These are phyloP conservation scores for Caretta caretta DNA, from an alignment of 2,113 vertebrate genomes.

Conservation along the genomic window DNA sequence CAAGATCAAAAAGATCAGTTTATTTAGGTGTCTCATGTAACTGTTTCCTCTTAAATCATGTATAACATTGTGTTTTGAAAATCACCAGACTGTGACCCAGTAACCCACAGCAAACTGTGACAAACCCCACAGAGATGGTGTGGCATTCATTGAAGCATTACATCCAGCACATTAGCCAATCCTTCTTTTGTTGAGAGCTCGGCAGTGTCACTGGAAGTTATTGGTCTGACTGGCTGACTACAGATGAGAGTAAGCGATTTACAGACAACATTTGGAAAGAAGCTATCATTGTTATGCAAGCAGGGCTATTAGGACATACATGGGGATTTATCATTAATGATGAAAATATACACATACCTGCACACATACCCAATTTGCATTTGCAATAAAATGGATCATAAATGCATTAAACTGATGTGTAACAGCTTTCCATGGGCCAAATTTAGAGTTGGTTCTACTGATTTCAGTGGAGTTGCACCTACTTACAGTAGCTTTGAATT, in stretches of 20 bases:
- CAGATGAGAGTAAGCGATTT: fast-evolving
- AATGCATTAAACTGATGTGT: not conserved
- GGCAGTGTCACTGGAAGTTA: not conserved
- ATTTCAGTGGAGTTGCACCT: not conserved
- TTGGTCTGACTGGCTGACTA: not conserved
- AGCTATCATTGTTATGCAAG: fast-evolving
- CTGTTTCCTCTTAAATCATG: not conserved
- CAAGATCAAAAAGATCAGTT: slow-evolving; percentile 23
- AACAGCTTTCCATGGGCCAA: not conserved
- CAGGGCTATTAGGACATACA: not conserved
- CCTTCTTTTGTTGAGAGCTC: no score
- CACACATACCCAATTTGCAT: not conserved
- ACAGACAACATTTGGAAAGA: not conserved
- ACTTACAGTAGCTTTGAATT: not conserved
- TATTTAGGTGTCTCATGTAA: not conserved
- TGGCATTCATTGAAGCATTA: not conserved
- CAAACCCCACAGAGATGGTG: not conserved
- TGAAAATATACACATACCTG: not conserved
- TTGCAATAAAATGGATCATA: not conserved
- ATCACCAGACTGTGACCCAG: not conserved
- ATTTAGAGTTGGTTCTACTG: not conserved
- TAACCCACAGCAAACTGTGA: not conserved
- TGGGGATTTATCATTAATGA: fast-evolving
- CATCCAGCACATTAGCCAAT: not conserved
- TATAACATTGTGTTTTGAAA: not conserved